Evolutionary conservation across 2,113 vertebrate genomes (phyloP), one percentile per base, ranked within the genome.

Genomic region (Oryzias curvinotus): DNA sequence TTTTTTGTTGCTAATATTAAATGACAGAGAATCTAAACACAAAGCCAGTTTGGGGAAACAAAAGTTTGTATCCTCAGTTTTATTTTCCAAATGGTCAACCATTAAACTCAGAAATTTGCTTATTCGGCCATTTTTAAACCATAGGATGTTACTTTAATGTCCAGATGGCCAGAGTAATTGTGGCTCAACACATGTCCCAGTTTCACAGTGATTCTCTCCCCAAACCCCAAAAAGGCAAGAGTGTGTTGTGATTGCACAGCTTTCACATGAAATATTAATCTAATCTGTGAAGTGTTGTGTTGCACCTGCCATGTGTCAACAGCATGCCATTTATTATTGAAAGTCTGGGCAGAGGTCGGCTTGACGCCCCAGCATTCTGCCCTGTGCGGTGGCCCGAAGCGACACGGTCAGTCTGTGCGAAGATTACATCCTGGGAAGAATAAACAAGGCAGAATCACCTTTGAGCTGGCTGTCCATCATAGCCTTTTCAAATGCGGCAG

Each of bases 261-360:
- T 89, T 90, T 87, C 73, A 67, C 81, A 90, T 92, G 50, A 92
- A 92, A 90, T 88, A 91, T 92, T 89, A 63, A 92, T 91, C 68
- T 77, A 67, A 87, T 88, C 85, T 87, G 83, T 87, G 83, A 89
- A 88, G 84, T 88, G 84, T 83, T 87, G 83, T 90, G 90, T 90
- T 85, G 88, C 89, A 86, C 86, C 88, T 87, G 86, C 83, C 78
- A 81, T 75, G 77, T 89, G 90, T 88, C 86, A 87, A 86, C 85
- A 86, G 81, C 83, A 70, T 65, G 77, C 62, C 81, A 92, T 91
- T 65, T 85, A 90, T 91, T 88, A 91, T 91, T 90, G 84, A 89
- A 75, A 58, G 62, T 60, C 70, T n/a, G 82, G 72, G 73, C 88
- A 78, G 83, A 85, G 83, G 85, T 69, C 67, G 73, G 73, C 67